Percentiles rank a stretch among this genome's conserved stretches.
These are phyloP conservation scores for Plagodis pulveraria DNA, from an alignment of 2,888 invertebrate genomes.

Conservation along the genomic window DNA sequence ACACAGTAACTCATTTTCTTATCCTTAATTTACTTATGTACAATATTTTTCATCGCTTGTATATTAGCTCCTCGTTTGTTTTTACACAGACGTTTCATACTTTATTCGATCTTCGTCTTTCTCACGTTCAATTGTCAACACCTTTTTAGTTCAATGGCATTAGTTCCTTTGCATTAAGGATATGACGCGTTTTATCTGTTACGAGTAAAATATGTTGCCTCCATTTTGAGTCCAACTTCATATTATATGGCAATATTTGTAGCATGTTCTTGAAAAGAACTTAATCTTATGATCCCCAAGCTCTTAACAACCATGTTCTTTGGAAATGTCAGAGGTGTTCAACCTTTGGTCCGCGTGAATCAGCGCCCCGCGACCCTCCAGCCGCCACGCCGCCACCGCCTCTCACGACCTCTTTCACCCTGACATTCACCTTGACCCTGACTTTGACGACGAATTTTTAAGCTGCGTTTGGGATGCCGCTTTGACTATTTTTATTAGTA, in stretches of 20 bases:
- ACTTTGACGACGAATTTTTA: slow-evolving; percentile 39
- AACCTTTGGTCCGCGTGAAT: slow-evolving; percentile 67
- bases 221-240: too few species aligned
- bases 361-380: slow-evolving; percentile 52
- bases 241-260: background rate
- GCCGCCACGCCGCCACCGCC: slow-evolving; percentile 38
- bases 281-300: background rate
- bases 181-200: too few species aligned
- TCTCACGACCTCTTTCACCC: slow-evolving; percentile 68
- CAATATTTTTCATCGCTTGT: too few species aligned
- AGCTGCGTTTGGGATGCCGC: slow-evolving; percentile 9
- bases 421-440: slow-evolving; percentile 45
- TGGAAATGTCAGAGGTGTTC: slow-evolving; percentile 69
- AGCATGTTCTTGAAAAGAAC: background rate
- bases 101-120: too few species aligned
- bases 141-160: too few species aligned
- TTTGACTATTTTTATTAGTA: slow-evolving; percentile 3
- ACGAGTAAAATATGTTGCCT: too few species aligned
- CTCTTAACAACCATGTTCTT: slow-evolving; percentile 20
- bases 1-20: too few species aligned
- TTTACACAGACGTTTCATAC: too few species aligned
- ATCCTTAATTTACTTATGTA: too few species aligned
- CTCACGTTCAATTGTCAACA: too few species aligned
- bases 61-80: too few species aligned
- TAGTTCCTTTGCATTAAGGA: too few species aligned